Evolutionary conservation across 2,113 vertebrate genomes (phyloP).

Genomic region (Triplophysa tibetana): DNA sequence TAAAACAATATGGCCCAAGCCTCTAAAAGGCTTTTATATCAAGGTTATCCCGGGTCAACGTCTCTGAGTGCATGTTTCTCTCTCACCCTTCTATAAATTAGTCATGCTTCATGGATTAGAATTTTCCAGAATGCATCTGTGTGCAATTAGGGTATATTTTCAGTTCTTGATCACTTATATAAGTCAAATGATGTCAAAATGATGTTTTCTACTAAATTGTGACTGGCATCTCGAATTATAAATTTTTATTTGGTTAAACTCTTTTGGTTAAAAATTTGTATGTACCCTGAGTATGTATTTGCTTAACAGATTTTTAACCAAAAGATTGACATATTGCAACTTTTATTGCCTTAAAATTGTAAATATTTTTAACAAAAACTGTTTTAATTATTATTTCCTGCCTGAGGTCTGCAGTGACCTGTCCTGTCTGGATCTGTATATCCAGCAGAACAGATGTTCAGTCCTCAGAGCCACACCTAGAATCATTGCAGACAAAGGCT

Average conservation of each 20-base stretch:
- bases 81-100: constrained; percentile 10
- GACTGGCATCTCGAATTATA: too few relatives aligned
- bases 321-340: too few relatives aligned
- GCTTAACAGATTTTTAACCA: too few relatives aligned
- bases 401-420: constrained; percentile 41
- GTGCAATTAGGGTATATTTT: neutral
- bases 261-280: too few relatives aligned
- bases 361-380: too few relatives aligned
- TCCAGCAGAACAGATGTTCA: neutral
- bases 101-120: constrained; percentile 33
- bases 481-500: neutral
- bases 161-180: neutral
- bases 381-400: constrained; percentile 62
- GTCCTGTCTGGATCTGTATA: constrained; percentile 50
- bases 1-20: constrained; percentile 42
- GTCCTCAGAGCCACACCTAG: neutral
- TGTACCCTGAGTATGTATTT: too few relatives aligned
- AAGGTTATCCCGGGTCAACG: constrained; percentile 45
- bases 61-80: constrained; percentile 10
- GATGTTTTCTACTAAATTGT: too few relatives aligned
- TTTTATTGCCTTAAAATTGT: too few relatives aligned
- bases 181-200: neutral
- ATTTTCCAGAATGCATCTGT: constrained; percentile 18
- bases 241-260: too few relatives aligned
- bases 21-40: constrained; percentile 53